Evolutionary conservation across 2,888 invertebrate genomes (phyloP).

Genomic region (Lottia scabra): DNA sequence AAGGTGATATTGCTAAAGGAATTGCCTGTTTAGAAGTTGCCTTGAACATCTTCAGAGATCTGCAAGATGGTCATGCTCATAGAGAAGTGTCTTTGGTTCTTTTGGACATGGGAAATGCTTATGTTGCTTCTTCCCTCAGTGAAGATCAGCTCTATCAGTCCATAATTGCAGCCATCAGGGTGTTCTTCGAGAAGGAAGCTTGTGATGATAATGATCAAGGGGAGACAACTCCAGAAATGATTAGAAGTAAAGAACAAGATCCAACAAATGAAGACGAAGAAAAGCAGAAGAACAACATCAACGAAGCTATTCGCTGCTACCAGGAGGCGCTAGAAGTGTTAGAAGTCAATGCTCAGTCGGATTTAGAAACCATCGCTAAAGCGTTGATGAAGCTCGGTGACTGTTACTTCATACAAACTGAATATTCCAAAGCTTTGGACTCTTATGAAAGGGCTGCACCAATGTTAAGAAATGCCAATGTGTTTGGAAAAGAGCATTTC

Average conservation of each 20-base stretch:
- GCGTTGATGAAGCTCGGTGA: slow-evolving; percentile 63
- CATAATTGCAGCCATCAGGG: slow-evolving; percentile 59
- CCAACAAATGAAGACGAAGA: slow-evolving; percentile 44
- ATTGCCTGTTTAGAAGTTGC: slow-evolving; percentile 61
- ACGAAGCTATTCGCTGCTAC: slow-evolving; percentile 64
- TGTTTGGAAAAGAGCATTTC: slow-evolving; percentile 55
- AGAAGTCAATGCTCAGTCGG: slow-evolving; percentile 50
- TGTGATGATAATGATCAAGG: slow-evolving; percentile 43
- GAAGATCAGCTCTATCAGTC: slow-evolving; percentile 59
- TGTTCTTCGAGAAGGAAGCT: slow-evolving; percentile 60
- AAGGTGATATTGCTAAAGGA: slow-evolving; percentile 60
- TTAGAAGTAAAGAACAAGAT: slow-evolving; percentile 18
- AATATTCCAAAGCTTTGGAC: slow-evolving; percentile 60
- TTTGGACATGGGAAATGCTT: slow-evolving; percentile 64
- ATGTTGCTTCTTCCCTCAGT: slow-evolving; percentile 56
- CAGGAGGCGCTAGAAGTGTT: slow-evolving; percentile 59
- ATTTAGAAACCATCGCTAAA: slow-evolving; percentile 54
- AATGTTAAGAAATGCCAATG: slow-evolving; percentile 52
- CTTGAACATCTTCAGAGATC: slow-evolving; percentile 52
- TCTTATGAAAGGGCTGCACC: slow-evolving; percentile 64
- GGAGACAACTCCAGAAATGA: slow-evolving; percentile 33
- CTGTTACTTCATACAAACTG: slow-evolving; percentile 64
- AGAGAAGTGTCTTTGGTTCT: slow-evolving; percentile 59
- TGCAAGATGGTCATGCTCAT: slow-evolving; percentile 55
- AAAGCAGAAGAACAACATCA: slow-evolving; percentile 40